Percentiles rank a stretch among this genome's conserved stretches.
Conservation (phyloP, 2,888 invertebrate genomes). For the Dusona sp. region DNA sequence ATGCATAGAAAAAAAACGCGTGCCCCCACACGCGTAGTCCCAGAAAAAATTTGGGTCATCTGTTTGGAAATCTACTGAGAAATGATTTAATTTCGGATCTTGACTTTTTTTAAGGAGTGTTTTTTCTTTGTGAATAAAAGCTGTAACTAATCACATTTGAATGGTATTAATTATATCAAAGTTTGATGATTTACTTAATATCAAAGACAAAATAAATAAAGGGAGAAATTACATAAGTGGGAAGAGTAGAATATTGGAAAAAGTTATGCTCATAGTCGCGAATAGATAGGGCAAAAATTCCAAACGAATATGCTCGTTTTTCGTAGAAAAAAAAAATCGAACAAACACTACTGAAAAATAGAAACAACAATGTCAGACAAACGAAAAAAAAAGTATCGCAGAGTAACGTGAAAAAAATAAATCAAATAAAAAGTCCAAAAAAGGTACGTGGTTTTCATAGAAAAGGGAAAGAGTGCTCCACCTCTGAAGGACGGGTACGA, state of each 20-base stretch:
- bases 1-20: constrained; percentile 38
- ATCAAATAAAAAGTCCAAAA: background rate
- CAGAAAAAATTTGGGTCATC: constrained; percentile 11
- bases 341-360: background rate
- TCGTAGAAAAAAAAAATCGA: background rate
- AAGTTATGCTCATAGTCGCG: background rate
- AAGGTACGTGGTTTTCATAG: constrained; percentile 3
- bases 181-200: too few relatives aligned
- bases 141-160: too few relatives aligned
- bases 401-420: background rate
- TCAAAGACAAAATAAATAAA: too few relatives aligned
- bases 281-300: background rate
- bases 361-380: background rate
- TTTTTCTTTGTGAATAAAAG: background rate
- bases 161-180: too few relatives aligned
- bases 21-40: background rate
- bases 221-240: background rate
- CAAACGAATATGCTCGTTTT: background rate
- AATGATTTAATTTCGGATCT: constrained; percentile 4
- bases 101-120: background rate
- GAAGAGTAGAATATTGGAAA: background rate
- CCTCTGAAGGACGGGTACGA: constrained; percentile 65
- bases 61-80: background rate
- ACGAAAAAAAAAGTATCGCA: background rate
- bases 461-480: constrained; percentile 63